Conservation (phyloP, 2,888 invertebrate genomes). For the Orchesella flavescens region DNA sequence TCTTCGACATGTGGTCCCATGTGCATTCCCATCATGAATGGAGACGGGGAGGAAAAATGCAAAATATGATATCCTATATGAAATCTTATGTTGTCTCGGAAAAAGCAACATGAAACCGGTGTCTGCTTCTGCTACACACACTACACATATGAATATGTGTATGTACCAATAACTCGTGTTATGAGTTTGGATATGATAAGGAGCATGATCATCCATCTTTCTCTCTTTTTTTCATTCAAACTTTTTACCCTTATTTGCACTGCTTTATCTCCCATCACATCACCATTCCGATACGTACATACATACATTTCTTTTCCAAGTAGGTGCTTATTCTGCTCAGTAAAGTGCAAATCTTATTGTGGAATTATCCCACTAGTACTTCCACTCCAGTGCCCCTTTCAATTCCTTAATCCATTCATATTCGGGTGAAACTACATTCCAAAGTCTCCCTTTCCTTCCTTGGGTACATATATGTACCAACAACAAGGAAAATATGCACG, state of each 20-base stretch:
- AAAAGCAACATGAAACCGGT: background rate
- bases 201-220: background rate
- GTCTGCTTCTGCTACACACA: too few species aligned
- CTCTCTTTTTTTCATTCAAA: background rate
- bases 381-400: background rate
- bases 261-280: background rate
- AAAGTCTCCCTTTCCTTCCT: background rate
- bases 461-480: too few species aligned
- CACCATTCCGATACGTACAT: background rate
- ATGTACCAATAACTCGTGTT: background rate
- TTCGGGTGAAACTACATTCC: too few species aligned
- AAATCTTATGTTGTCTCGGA: background rate
- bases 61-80: background rate
- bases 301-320: background rate
- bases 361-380: background rate
- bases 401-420: background rate
- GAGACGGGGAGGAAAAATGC: too few species aligned
- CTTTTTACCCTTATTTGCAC: background rate
- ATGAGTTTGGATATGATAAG: background rate
- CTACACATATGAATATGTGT: background rate
- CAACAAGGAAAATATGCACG: background rate
- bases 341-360: conserved; percentile 4
- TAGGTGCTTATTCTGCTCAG: conserved; percentile 1
- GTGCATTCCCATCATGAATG: too few species aligned
- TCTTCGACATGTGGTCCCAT: too few species aligned